Base-by-base conservation (phyloP, 2,113 vertebrate genomes). In the Orthonyx spaldingii region DNA sequence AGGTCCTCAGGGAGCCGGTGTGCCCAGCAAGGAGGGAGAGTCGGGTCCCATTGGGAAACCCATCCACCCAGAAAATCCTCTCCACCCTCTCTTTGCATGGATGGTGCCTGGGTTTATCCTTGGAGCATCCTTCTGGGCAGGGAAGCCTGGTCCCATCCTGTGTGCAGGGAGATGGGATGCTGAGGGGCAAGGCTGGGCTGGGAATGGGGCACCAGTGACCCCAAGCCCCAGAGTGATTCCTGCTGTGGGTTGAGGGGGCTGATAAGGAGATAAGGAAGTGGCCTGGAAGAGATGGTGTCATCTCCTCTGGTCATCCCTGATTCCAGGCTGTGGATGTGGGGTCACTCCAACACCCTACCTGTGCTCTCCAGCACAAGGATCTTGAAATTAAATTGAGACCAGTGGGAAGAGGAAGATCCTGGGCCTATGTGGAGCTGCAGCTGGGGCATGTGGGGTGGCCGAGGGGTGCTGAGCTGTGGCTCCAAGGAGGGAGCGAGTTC, bases 201-300 rank as follows among this genome's bases (percentile, higher is more conserved):
- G 66, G 41, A 64, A 7, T 2, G 5, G 30, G 37, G 37, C 55
- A 66, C 7, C 26, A 3, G 74, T 23, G 60, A 65, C 16, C 41
- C 19, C 0, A 0, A 39, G 17, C 32, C n/a, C 46, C 0, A 1
- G 46, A 26, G 63, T 0, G 0, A 33, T 16, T 55, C 44, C 53
- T 28, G 19, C 44, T 61, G 41, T 26, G 32, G 7, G 42, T 20
- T 35, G 6, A 66, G 15, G 12, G 59, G 15, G 11, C 24, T 64
- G 68, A 7, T 24, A 18, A n/a, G 37, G 81, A 75, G 72, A 22
- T 30, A 0, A 53, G 17, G 47, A 55, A 30, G 11, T 44, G n/a
- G 44, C 37, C 53, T 46, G 17, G 52, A 28, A 28, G 81, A 39
- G 70, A 5, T 10, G 24, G 14, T 41, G 26, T 27, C 39, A 14